Evolutionary conservation across 2,113 vertebrate genomes (phyloP), one percentile per base, ranked within the genome.

Genomic region (Archocentrus centrarchus): DNA sequence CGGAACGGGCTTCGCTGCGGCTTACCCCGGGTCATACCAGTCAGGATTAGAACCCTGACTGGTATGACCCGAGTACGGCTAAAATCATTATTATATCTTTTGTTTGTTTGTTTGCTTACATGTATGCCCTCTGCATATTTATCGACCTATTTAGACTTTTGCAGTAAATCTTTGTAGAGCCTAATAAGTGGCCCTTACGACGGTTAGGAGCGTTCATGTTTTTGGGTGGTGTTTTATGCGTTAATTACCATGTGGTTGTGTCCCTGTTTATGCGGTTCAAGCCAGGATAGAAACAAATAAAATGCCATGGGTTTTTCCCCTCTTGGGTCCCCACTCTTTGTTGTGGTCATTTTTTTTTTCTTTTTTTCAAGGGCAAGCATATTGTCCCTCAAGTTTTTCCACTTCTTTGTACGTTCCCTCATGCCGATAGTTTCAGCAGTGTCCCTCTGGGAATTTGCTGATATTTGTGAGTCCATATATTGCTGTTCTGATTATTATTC

Each of bases 381-480:
- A 37, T 8, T 37, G 7, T 37, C 7, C 7, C 37, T 37, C 37
- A 37, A 37, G 37, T 37, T 37, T 37, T 37, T 35, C 37, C 37
- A 37, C 37, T 37, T 37, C 37, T 37, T 8, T 37, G 37, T 37
- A 9, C 37, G 9, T 37, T 37, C 27, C 1, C 59, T 60, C 15
- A 4, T 60, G 59, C 37, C 6, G 6, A 37, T 5, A 17, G 27
- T 5, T 60, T 60, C 59, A 60, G 13, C 59, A 60, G 10, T 15
- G 15, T 60, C 14, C 1, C 30, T 60, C 7, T 27, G 17, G 27
- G 27, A 61, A 61, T 10, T 32, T 32, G 27, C 17, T 61, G 27
- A 18, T 15, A 18, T 14, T 0, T 10, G 15, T 60, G 0, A 60
- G 59, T 60, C 14, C 27, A 1, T 24, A 37, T 37, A 37, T 14